These are phyloP conservation scores for Teinopalpus imperialis DNA, from an alignment of 2,888 invertebrate genomes.

Conservation along the genomic window DNA sequence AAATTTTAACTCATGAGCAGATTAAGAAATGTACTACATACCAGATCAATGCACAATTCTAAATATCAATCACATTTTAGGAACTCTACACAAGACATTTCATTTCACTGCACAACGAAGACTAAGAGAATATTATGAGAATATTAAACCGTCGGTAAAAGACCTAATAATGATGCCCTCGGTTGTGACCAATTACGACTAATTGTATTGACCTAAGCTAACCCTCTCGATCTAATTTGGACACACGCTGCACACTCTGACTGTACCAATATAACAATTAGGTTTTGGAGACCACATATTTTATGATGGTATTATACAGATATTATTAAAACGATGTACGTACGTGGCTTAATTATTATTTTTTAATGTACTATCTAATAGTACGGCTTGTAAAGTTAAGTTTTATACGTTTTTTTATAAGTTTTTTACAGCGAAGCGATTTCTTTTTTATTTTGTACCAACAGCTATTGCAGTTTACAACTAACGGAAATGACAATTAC, in stretches of 20 bases:
- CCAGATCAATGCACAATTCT: background rate
- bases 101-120: conserved; percentile 29
- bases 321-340: too few species aligned
- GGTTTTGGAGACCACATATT: background rate
- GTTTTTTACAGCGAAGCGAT: too few species aligned
- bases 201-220: conserved; percentile 79
- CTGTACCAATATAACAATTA: conserved; percentile 34
- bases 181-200: conserved; percentile 63
- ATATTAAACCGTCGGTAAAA: conserved; percentile 42
- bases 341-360: too few species aligned
- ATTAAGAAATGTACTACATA: too few species aligned
- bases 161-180: conserved; percentile 56
- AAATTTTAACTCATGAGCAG: too few species aligned
- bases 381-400: too few species aligned
- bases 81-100: conserved; percentile 17
- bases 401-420: too few species aligned
- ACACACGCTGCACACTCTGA: conserved; percentile 58
- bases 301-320: too few species aligned
- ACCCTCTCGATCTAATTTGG: conserved; percentile 71
- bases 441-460: too few species aligned
- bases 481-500: too few species aligned
- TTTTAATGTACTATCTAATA: too few species aligned
- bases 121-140: conserved; percentile 34
- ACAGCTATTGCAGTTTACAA: too few species aligned
- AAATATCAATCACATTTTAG: conserved; percentile 9